A percentile compares a stretch with the other conserved stretches of the same genome.
Conservation (phyloP, 2,888 invertebrate species). For the Orthosia gracilis region DNA sequence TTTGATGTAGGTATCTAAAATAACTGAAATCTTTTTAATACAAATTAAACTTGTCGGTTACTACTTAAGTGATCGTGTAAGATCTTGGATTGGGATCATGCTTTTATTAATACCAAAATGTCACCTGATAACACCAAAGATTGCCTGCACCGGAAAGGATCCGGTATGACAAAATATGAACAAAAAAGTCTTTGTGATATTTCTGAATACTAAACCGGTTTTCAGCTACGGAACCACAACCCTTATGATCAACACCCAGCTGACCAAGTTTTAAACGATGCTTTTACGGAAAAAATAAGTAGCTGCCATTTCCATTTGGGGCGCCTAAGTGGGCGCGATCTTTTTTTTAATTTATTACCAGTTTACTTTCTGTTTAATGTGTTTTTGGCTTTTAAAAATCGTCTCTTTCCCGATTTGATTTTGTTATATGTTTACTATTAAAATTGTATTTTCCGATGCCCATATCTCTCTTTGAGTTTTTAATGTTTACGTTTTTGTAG, state of each 20-base stretch:
- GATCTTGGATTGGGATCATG: background rate
- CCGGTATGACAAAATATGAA: background rate
- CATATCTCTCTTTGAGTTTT: constrained; percentile 55
- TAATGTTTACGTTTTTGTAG: constrained; percentile 38
- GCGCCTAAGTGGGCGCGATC: constrained; percentile 82
- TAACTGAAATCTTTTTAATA: background rate
- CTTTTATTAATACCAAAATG: background rate
- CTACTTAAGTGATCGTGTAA: background rate
- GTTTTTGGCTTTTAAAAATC: constrained; percentile 80
- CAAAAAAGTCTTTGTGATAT: constrained; percentile 3
- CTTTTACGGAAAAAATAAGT: constrained; percentile 86
- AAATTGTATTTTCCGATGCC: constrained; percentile 60
- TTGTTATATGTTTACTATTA: constrained; percentile 65
- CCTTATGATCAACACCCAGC: constrained; percentile 55
- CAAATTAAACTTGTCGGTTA: no score
- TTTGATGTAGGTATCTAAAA: no score
- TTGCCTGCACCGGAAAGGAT: background rate
- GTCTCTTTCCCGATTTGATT: constrained; percentile 68
- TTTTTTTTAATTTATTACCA: constrained; percentile 81
- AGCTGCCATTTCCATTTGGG: constrained; percentile 82
- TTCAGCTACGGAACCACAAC: constrained; percentile 57
- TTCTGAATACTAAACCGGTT: constrained; percentile 22
- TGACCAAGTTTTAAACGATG: constrained; percentile 84
- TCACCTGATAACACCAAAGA: background rate
- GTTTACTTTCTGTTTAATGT: constrained; percentile 79